Conservation (phyloP, 2,888 invertebrate genomes). For the Pristionchus arcanus region DNA sequence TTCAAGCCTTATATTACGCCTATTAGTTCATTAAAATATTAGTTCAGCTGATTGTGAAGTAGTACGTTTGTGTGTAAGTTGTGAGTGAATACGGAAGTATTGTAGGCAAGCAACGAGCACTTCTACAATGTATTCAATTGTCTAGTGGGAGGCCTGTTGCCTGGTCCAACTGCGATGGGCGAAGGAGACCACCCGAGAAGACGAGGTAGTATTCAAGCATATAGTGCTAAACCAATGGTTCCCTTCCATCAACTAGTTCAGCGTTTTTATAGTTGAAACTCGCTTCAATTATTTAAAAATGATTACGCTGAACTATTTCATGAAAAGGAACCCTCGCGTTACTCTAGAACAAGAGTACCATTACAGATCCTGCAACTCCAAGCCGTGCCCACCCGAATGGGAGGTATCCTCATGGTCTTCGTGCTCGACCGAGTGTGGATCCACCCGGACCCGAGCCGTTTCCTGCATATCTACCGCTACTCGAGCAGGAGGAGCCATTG, state of each 20-base stretch:
- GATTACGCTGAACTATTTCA: too few species aligned
- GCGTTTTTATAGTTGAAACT: too few species aligned
- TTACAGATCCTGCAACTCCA: constrained; percentile 89
- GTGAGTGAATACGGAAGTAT: not conserved
- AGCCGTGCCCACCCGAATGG: constrained; percentile 92
- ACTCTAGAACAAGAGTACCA: not conserved
- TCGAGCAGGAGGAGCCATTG: constrained; percentile 87
- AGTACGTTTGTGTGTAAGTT: not conserved
- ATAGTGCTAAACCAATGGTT: too few species aligned
- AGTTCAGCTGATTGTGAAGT: not conserved
- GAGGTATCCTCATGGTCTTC: constrained; percentile 61
- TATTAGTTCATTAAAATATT: not conserved
- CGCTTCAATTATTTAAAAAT: too few species aligned
- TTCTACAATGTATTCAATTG: constrained; percentile 65
- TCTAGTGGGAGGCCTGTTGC: constrained; percentile 87
- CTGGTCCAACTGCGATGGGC: constrained; percentile 90
- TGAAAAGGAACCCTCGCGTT: too few species aligned
- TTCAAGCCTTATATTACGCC: too few species aligned
- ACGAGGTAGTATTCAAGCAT: constrained; percentile 80
- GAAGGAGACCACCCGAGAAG: constrained; percentile 91
- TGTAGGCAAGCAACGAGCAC: constrained; percentile 55
- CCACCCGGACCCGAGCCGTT: constrained; percentile 87
- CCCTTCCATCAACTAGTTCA: too few species aligned
- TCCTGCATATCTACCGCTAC: constrained; percentile 85
- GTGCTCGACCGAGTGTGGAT: constrained; percentile 24